phyloP scores from a whole-genome alignment of 2,888 invertebrate species.

The Lumbricus terrestris region DNA sequence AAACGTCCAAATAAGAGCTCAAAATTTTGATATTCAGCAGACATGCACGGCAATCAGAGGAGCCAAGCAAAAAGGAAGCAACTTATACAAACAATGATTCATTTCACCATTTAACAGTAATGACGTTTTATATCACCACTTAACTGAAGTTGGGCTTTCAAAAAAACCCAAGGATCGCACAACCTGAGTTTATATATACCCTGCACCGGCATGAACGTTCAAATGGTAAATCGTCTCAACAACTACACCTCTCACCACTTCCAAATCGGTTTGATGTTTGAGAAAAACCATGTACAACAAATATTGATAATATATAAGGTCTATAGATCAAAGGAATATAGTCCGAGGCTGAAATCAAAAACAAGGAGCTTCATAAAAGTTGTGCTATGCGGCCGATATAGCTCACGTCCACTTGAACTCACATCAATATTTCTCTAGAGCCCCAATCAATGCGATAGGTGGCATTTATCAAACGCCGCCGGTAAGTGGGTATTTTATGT shows the following conservation, averaged over 20 bases:
- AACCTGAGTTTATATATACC: not conserved
- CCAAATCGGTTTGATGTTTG: too few species aligned
- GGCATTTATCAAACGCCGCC: not conserved
- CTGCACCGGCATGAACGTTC: not conserved
- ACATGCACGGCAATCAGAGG: not conserved
- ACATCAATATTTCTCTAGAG: not conserved
- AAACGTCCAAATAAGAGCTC: not conserved
- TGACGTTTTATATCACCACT: not conserved
- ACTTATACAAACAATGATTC: not conserved
- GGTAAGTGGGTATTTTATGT: not conserved
- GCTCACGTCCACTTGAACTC: not conserved
- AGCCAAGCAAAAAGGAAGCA: not conserved
- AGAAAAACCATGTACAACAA: too few species aligned
- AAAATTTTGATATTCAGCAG: not conserved
- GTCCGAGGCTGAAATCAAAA: not conserved
- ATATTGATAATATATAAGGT: too few species aligned
- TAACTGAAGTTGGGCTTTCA: not conserved
- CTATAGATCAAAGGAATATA: not conserved
- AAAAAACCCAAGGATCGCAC: not conserved
- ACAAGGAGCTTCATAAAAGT: not conserved
- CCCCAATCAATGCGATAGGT: not conserved
- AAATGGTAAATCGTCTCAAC: too few species aligned
- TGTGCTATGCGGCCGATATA: not conserved
- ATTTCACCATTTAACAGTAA: not conserved
- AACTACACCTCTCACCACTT: too few species aligned